Base-by-base conservation (phyloP, 2,888 invertebrate species). In the Phoenoteleia sp. region DNA sequence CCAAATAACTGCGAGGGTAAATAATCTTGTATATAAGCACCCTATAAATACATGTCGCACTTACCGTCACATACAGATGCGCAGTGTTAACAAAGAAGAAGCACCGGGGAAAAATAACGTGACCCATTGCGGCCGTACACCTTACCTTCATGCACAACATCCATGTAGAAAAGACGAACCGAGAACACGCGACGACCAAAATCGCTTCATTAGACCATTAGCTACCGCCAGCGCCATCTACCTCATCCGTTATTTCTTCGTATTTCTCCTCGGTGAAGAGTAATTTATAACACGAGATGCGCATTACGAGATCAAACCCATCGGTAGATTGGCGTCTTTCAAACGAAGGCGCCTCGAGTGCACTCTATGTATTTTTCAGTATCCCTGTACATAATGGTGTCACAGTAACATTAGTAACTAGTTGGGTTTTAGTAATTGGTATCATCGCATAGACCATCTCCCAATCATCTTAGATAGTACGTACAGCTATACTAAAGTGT, bases 1-100 rank as follows among this genome's bases (percentile, higher is more conserved):
- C 66, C 71, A 84, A 80, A 71, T 84, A 79, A 75, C 66, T 76
- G 62, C 56, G 71, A 80, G 80, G 75, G 69, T 84, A 84, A 80
- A 84, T 75, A 75, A 84, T 84, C 69, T 80, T 84, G 79, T 84
- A 84, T 42, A 80, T 79, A 80, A 79, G 79, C 79, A 79, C 75
- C 77, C 62, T 80, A 80, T 62, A 80, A 75, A 75, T 84, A 80
- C 56, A 39, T 80, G 80, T 80, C 74, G 74, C 83, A 84, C 79
- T 75, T 75, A 79, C 54, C 62, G 69, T 79, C 77, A 79, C 75
- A 69, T 69, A 19, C 83, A 84, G 77, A 74, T 79, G 72, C 74
- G 79, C 83, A 64, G 69, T 83, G 77, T 82, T 74, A 67, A 74
- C 74, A 79, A 67, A 74, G 72, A 77, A 72, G 45, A 67, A 83